Evolutionary conservation across 2,113 vertebrate species (phyloP).

Genomic region (Microcebus murinus): DNA sequence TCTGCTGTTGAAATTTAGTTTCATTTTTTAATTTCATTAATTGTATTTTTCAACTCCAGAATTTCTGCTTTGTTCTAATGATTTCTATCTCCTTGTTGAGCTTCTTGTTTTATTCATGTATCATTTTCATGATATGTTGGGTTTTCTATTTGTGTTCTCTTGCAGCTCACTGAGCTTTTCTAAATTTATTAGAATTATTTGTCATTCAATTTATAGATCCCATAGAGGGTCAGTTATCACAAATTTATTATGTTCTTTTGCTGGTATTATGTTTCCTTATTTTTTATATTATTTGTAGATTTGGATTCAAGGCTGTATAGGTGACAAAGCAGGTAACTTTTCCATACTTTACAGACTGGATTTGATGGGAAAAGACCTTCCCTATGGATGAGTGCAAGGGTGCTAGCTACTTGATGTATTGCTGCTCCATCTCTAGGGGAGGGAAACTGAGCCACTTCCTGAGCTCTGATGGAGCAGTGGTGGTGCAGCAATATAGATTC

Average conservation of each 20-base stretch:
- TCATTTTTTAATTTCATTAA: not conserved
- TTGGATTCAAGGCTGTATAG: not conserved
- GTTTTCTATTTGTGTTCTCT: not conserved
- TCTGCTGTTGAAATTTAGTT: not conserved
- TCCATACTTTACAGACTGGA: not conserved
- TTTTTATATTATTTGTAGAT: not conserved
- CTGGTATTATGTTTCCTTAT: not conserved
- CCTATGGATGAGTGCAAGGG: not conserved
- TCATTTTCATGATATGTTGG: not conserved
- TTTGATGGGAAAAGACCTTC: not conserved
- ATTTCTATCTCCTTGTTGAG: not conserved
- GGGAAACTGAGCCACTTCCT: not conserved
- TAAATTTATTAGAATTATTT: not conserved
- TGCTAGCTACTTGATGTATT: not conserved
- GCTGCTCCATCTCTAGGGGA: not conserved
- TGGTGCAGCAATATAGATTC: not conserved
- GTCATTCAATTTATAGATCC: not conserved
- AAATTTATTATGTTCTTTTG: not conserved
- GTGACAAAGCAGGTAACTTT: not conserved
- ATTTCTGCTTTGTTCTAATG: not conserved
- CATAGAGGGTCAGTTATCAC: not conserved
- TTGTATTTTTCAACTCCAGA: not conserved
- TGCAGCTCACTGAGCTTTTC: not conserved
- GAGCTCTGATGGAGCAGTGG: too few species aligned
- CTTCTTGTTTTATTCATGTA: not conserved